Percentiles rank a stretch among this genome's conserved stretches.
Conservation (phyloP, 23 tunicate genomes). For the Ascidia mentula region DNA sequence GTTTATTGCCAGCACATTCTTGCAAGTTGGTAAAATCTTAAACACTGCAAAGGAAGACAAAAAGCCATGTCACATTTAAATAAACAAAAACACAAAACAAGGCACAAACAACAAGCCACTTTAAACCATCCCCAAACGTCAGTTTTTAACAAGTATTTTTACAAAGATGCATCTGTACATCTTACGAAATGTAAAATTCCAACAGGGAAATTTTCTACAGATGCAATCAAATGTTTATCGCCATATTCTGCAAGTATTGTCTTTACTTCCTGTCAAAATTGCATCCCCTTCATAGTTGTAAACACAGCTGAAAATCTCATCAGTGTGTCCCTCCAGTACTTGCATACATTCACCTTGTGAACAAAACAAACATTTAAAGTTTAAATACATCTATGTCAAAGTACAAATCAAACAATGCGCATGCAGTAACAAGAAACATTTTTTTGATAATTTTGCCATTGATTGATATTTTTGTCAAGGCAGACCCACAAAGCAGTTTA, state of each 20-base stretch:
- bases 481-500: too few relatives aligned
- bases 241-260: constrained; percentile 97
- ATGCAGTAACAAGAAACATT: too few relatives aligned
- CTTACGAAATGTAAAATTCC: neutral
- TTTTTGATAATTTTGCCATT: too few relatives aligned
- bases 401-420: neutral
- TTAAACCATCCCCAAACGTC: neutral
- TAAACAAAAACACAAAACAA: neutral
- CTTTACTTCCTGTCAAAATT: constrained; percentile 94
- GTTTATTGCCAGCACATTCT: neutral
- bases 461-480: too few relatives aligned
- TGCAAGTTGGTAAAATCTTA: neutral
- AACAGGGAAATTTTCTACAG: neutral
- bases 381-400: too few relatives aligned
- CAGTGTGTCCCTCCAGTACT: constrained; percentile 95
- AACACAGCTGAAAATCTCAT: constrained; percentile 97
- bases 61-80: neutral
- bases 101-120: neutral
- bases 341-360: constrained; percentile 74
- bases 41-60: constrained; percentile 10
- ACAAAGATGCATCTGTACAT: neutral
- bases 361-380: neutral
- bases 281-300: constrained; percentile 95
- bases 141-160: neutral
- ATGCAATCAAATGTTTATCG: constrained; percentile 21